phyloP scores from a whole-genome alignment of 2,113 vertebrate species.

The Nothobranchius furzeri region DNA sequence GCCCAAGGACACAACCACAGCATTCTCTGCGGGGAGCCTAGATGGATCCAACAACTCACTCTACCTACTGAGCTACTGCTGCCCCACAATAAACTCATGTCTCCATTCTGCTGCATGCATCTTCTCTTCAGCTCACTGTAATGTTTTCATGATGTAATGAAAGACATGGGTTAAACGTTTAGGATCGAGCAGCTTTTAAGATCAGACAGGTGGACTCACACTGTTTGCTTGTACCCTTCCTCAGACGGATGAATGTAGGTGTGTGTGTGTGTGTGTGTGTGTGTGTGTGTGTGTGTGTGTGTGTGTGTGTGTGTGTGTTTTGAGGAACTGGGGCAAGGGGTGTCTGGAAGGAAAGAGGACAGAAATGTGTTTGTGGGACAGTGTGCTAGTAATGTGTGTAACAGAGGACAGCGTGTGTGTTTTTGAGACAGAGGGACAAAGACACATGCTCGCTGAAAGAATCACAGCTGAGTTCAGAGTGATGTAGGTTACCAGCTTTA shows the following conservation, averaged over 20 bases:
- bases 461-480: constrained; percentile 60
- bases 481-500: constrained; percentile 75
- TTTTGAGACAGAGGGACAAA: constrained; percentile 10
- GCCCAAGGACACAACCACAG: no score
- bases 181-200: no score
- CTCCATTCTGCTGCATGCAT: no score
- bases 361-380: constrained; percentile 21
- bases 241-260: constrained; percentile 5
- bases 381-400: constrained; percentile 16
- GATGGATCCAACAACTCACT: no score
- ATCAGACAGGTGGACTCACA: no score
- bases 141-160: no score
- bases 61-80: no score
- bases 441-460: constrained; percentile 9
- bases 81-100: no score
- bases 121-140: no score
- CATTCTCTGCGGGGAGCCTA: no score
- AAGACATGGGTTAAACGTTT: no score
- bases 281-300: not conserved
- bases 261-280: not conserved
- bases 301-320: constrained; percentile 1
- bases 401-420: constrained; percentile 1
- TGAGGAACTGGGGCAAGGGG: not conserved
- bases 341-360: constrained; percentile 1
- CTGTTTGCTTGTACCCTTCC: not conserved